Conservation (phyloP, 1,140 invertebrate species). For the Lutraria rhynchaena region DNA sequence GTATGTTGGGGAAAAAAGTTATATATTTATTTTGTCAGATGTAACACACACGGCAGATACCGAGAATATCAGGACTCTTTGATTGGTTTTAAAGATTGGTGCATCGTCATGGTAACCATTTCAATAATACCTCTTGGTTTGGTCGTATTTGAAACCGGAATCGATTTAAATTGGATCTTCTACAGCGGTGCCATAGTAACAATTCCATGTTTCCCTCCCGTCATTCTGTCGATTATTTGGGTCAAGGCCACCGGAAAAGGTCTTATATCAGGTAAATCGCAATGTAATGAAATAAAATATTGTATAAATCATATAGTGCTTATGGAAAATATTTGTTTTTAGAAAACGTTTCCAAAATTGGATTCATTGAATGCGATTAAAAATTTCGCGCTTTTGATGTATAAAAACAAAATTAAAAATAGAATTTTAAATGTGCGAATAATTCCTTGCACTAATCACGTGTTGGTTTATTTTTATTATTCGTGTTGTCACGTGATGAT, state of each 20-base stretch:
- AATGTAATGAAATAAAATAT: background rate
- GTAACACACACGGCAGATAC: slow-evolving; percentile 78
- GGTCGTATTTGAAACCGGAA: slow-evolving; percentile 75
- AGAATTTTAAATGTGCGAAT: too few species aligned
- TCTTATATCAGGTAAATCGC: slow-evolving; percentile 70
- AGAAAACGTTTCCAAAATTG: too few species aligned
- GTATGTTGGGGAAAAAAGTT: too few species aligned
- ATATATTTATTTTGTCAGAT: slow-evolving; percentile 52
- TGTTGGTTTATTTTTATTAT: too few species aligned
- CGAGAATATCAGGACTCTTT: slow-evolving; percentile 80
- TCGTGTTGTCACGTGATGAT: too few species aligned
- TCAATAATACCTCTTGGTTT: slow-evolving; percentile 77
- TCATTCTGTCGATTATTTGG: slow-evolving; percentile 78
- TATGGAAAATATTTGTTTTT: too few species aligned
- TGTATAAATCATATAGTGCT: too few species aligned
- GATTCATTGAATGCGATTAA: too few species aligned
- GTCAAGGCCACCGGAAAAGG: slow-evolving; percentile 78
- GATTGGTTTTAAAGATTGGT: slow-evolving; percentile 80
- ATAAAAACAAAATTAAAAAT: too few species aligned
- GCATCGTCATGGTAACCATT: slow-evolving; percentile 78
- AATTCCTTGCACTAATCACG: too few species aligned
- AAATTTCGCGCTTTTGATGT: too few species aligned
- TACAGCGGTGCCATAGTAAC: slow-evolving; percentile 77
- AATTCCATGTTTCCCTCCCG: slow-evolving; percentile 78
- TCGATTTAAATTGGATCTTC: slow-evolving; percentile 80